Evolutionary conservation across 2,888 invertebrate species (phyloP).

Genomic region (Digitonthophagus gazella): DNA sequence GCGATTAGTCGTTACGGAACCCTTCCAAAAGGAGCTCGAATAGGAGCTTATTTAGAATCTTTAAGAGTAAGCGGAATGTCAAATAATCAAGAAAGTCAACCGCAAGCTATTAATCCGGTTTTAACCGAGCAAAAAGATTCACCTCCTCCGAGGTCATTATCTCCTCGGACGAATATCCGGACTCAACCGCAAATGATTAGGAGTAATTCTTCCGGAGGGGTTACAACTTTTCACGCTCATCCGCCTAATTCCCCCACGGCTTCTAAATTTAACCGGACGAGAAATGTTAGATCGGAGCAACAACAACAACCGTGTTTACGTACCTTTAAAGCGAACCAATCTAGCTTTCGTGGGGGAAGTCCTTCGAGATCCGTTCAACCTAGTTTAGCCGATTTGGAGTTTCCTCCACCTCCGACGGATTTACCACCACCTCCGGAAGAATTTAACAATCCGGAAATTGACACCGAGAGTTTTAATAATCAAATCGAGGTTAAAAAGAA

Average conservation of each 20-base stretch:
- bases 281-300: conserved; percentile 50
- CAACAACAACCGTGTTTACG: conserved; percentile 46
- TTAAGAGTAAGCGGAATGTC: conserved; percentile 74
- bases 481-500: conserved; percentile 45
- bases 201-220: conserved; percentile 84
- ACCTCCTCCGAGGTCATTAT: conserved; percentile 56
- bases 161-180: conserved; percentile 64
- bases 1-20: conserved; percentile 96
- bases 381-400: conserved; percentile 78
- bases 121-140: conserved; percentile 40
- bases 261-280: conserved; percentile 58
- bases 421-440: conserved; percentile 77
- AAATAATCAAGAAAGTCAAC: conserved; percentile 29
- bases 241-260: conserved; percentile 62
- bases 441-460: conserved; percentile 48
- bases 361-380: conserved; percentile 71
- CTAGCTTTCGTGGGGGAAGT: conserved; percentile 55
- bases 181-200: conserved; percentile 82
- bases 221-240: conserved; percentile 60
- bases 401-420: conserved; percentile 82
- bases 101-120: conserved; percentile 37
- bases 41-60: conserved; percentile 94
- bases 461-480: conserved; percentile 28
- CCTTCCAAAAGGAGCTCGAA: conserved; percentile 92
- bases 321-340: conserved; percentile 49